These are phyloP conservation scores for Kryphioiulus occultus DNA, from an alignment of 2,888 invertebrate species.

Conservation along the genomic window DNA sequence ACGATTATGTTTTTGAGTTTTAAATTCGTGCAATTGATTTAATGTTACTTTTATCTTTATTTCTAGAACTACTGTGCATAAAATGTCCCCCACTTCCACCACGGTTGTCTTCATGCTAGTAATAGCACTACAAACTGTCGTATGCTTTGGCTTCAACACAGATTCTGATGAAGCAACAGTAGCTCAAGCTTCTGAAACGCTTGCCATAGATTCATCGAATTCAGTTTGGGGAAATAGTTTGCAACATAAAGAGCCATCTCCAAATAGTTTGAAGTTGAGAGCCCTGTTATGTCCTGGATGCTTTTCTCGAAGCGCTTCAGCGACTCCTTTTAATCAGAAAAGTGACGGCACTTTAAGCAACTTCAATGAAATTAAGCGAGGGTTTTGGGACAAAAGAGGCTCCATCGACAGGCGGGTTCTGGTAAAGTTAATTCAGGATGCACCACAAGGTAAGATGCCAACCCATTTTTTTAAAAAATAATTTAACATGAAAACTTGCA, in stretches of 20 bases:
- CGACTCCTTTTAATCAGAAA: neutral
- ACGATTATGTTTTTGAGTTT: neutral
- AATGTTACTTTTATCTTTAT: conserved; percentile 15
- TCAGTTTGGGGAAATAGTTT: neutral
- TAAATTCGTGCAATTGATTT: neutral
- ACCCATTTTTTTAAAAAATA: neutral
- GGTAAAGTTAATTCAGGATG: neutral
- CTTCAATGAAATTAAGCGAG: conserved; percentile 3
- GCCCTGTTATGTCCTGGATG: conserved; percentile 39
- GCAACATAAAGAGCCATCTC: neutral
- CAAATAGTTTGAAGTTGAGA: conserved; percentile 21
- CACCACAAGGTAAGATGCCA: conserved; percentile 29
- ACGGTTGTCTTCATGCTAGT: neutral
- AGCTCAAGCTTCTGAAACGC: conserved; percentile 37
- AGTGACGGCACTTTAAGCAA: neutral
- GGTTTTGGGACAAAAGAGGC: conserved; percentile 35
- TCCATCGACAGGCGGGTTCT: neutral
- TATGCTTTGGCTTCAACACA: neutral
- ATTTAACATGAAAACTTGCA: no score
- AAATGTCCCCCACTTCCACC: neutral
- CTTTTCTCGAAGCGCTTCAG: neutral
- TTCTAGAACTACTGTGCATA: neutral
- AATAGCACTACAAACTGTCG: neutral
- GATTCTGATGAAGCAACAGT: neutral
- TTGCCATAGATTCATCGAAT: conserved; percentile 12